Evolutionary conservation across 2,888 invertebrate genomes (phyloP).

Genomic region (Scelioninae gen. 2): DNA sequence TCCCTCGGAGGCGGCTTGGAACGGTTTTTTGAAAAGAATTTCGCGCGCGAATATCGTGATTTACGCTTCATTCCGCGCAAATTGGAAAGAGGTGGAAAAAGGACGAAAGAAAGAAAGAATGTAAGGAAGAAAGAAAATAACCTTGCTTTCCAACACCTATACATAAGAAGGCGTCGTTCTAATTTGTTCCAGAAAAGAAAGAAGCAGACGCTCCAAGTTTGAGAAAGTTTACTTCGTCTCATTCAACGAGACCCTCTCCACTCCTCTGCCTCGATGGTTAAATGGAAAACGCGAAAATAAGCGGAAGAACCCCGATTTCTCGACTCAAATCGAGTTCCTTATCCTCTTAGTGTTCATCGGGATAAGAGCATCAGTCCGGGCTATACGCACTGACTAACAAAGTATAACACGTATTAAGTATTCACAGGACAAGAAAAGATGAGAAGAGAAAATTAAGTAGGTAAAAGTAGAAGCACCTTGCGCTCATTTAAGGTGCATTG

Average conservation of each 20-base stretch:
- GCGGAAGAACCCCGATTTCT: conserved; percentile 60
- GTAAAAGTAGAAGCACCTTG: conserved; percentile 41
- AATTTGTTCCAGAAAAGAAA: conserved; percentile 61
- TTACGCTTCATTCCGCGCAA: conserved; percentile 53
- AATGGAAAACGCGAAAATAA: conserved; percentile 63
- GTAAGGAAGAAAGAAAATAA: conserved; percentile 53
- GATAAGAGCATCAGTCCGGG: conserved; percentile 52
- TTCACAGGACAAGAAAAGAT: conserved; percentile 52
- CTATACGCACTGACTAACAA: conserved; percentile 56
- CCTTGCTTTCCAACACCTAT: conserved; percentile 59
- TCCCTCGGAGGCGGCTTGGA: neutral
- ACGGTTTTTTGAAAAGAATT: conserved; percentile 17
- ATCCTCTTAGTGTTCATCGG: conserved; percentile 67
- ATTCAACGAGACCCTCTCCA: conserved; percentile 54
- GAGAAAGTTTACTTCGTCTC: conserved; percentile 59
- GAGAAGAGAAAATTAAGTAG: conserved; percentile 52
- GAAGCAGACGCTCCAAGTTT: conserved; percentile 55
- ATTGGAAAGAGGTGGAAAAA: conserved; percentile 56
- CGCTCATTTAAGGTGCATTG: conserved; percentile 44
- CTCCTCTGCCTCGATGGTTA: conserved; percentile 54
- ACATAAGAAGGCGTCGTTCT: conserved; percentile 59
- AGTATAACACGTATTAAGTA: conserved; percentile 59
- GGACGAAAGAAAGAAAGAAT: conserved; percentile 28
- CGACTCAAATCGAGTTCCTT: conserved; percentile 67
- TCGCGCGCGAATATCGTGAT: conserved; percentile 37